Evolutionary conservation across 2,113 vertebrate genomes (phyloP).

Genomic region (Bostrychus sinensis): DNA sequence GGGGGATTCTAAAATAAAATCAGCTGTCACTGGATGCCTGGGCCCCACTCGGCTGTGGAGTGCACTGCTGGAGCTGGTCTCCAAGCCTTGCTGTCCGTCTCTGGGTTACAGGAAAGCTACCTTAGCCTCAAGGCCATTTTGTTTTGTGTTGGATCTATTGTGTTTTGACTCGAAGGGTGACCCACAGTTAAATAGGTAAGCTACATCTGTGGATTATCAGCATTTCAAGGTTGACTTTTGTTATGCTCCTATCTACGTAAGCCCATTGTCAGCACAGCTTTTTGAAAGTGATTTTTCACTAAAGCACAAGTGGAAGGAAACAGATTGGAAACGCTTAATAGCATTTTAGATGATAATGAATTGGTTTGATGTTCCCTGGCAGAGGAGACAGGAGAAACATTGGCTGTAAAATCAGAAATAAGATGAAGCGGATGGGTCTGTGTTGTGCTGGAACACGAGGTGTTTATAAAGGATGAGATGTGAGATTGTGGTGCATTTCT

Average conservation of each 20-base stretch:
- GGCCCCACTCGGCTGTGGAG: constrained; percentile 72
- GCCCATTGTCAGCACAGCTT: constrained; percentile 10
- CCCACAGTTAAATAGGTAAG: constrained; percentile 53
- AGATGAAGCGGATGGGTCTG: background rate
- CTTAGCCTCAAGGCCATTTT: constrained; percentile 4
- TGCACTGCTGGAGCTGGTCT: constrained; percentile 86
- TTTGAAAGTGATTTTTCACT: constrained; percentile 23
- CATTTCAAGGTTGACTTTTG: constrained; percentile 17
- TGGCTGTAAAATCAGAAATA: constrained; percentile 22
- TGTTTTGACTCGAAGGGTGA: constrained; percentile 12
- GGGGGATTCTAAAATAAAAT: constrained; percentile 86
- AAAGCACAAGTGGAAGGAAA: constrained; percentile 26
- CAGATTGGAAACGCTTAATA: constrained; percentile 35
- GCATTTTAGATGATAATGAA: constrained; percentile 42
- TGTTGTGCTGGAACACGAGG: constrained; percentile 3
- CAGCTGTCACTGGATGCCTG: constrained; percentile 80
- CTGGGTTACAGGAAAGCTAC: background rate
- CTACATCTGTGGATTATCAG: constrained; percentile 3
- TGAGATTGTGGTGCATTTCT: constrained; percentile 3
- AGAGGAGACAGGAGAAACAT: background rate
- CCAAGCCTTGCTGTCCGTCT: constrained; percentile 78
- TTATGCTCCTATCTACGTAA: background rate
- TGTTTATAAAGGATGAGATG: constrained; percentile 9
- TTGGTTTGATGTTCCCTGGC: constrained; percentile 25
- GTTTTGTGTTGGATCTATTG: constrained; percentile 49